Evolutionary conservation across 2,113 vertebrate genomes (phyloP).

Genomic region (Brienomyrus longianalis): DNA sequence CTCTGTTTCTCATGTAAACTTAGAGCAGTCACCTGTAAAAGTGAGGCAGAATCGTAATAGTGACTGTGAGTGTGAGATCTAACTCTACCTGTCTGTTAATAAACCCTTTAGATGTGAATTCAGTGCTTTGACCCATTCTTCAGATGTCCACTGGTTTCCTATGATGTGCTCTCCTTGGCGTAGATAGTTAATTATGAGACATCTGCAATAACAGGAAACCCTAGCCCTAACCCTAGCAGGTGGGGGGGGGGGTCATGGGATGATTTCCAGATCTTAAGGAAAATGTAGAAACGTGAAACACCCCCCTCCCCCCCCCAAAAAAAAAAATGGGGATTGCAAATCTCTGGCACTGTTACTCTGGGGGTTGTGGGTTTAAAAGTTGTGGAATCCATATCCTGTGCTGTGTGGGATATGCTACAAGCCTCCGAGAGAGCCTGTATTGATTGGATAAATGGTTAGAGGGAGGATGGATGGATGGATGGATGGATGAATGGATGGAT

Average conservation of each 20-base stretch:
- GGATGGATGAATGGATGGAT: neutral
- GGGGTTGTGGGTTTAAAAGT: no score
- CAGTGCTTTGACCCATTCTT: neutral
- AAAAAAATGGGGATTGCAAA: neutral
- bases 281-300: no score
- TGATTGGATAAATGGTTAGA: neutral
- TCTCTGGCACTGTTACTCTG: neutral
- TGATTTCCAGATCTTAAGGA: neutral
- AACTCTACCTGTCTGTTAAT: no score
- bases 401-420: neutral
- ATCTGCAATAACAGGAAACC: neutral
- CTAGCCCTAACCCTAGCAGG: neutral
- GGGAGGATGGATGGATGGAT: neutral
- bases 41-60: no score
- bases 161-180: neutral
- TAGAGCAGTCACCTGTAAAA: no score
- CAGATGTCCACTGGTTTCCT: neutral
- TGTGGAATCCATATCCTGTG: neutral
- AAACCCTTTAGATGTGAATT: no score
- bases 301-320: no score
- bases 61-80: no score
- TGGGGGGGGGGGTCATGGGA: no score
- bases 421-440: neutral
- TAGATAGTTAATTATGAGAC: neutral
- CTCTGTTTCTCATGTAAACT: neutral